A percentile compares a stretch with the other conserved stretches of the same genome.
These are phyloP conservation scores for Egretta garzetta DNA, from an alignment of 2,113 vertebrate genomes.

Conservation along the genomic window DNA sequence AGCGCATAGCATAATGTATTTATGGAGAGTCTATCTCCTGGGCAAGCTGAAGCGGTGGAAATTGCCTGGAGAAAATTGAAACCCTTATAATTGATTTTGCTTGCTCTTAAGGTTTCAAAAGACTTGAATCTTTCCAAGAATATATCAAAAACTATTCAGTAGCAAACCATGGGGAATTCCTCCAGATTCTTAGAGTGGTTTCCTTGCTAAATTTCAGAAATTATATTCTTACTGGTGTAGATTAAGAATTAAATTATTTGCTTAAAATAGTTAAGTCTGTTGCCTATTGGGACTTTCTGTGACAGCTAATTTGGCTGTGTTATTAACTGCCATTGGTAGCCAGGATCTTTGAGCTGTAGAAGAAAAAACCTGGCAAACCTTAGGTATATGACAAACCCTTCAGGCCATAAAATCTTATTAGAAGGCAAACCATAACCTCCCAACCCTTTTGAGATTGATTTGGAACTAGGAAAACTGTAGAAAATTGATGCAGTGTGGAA, in stretches of 20 bases:
- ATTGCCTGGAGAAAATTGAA: slow-evolving; percentile 74
- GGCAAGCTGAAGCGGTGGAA: slow-evolving; percentile 67
- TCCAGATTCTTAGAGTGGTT: slow-evolving; percentile 27
- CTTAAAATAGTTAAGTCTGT: slow-evolving; percentile 60
- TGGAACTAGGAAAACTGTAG: slow-evolving; percentile 3
- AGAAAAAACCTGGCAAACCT: neutral
- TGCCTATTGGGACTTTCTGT: slow-evolving; percentile 33
- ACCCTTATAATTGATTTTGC: slow-evolving; percentile 76
- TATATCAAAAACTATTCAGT: slow-evolving; percentile 69
- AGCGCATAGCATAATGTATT: slow-evolving; percentile 63
- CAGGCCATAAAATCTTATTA: slow-evolving; percentile 52
- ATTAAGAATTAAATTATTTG: slow-evolving; percentile 71
- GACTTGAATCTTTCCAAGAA: slow-evolving; percentile 65
- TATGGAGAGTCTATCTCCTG: slow-evolving; percentile 65
- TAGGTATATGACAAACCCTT: slow-evolving; percentile 37
- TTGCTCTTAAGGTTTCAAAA: slow-evolving; percentile 73
- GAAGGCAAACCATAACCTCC: slow-evolving; percentile 48
- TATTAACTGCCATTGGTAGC: slow-evolving; percentile 40
- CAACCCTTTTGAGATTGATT: slow-evolving; percentile 23
- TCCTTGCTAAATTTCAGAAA: slow-evolving; percentile 44
- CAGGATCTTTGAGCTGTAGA: slow-evolving; percentile 25
- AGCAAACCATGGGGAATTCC: slow-evolving; percentile 54
- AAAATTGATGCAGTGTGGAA: slow-evolving; percentile 1
- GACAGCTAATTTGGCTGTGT: slow-evolving; percentile 34
- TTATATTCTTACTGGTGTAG: slow-evolving; percentile 52